Conservation (phyloP, 2,797 vertebrate genomes). For the Pseudochirops cupreus region DNA sequence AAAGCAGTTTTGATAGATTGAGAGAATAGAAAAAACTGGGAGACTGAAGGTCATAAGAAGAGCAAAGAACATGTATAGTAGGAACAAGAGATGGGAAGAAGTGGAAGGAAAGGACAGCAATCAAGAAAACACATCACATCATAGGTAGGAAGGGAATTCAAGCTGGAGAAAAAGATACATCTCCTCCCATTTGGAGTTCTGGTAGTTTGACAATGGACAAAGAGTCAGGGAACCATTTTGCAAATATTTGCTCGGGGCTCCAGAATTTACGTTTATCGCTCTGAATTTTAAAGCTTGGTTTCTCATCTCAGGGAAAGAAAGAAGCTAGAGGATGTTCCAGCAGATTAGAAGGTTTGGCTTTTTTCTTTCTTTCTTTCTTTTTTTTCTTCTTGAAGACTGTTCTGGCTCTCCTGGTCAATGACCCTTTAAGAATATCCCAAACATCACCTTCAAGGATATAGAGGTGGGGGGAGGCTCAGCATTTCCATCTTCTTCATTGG, state of each 20-base stretch:
- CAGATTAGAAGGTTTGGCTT: neutral
- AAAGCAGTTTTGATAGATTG: neutral
- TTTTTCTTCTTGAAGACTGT: neutral
- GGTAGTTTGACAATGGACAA: neutral
- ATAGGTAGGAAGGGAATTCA: neutral
- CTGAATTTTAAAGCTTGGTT: neutral
- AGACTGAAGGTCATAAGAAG: neutral
- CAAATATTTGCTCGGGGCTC: neutral
- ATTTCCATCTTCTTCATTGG: conserved; percentile 60
- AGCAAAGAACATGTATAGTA: too few species aligned
- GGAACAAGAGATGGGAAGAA: too few species aligned
- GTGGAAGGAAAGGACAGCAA: neutral
- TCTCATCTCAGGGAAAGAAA: neutral
- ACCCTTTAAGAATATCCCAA: neutral
- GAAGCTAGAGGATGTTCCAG: neutral
- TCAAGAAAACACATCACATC: neutral
- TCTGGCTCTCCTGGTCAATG: neutral
- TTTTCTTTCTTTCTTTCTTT: neutral
- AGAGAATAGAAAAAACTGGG: neutral
- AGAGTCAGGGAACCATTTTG: neutral
- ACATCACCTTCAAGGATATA: neutral
- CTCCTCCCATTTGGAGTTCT: neutral
- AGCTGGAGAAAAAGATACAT: neutral
- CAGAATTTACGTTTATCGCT: neutral
- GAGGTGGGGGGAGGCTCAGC: neutral